Base-by-base conservation (phyloP, 1,140 invertebrate genomes). In the Eriocheir sinensis region DNA sequence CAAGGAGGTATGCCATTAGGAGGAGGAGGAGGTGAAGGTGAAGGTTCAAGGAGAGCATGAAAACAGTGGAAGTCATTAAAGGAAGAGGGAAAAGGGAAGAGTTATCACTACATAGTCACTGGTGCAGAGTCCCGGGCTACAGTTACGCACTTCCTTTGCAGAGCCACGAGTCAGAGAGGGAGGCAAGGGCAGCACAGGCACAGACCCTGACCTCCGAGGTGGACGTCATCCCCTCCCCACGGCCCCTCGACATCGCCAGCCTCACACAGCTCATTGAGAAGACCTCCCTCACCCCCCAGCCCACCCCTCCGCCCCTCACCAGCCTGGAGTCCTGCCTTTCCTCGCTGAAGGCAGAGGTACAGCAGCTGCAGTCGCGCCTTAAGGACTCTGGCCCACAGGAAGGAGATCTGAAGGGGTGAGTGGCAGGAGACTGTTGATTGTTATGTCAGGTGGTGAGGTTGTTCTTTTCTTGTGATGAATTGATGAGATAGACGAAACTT, bases 181-280 rank as follows among this genome's bases (percentile, higher is more conserved):
- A 94, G 86, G 89, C 81, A 30, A 30, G 80, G 40, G 89, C 41
- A 38, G 81, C 81, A 12, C 81, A 83, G n/a, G 89, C n/a, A 32
- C 44, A 44, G 30, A 41, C 79, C 36, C 38, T 88, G 15, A 89
- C 79, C 15, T 93, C 92, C 3, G 86, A 80, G 44, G 85, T 90
- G 38, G 93, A 81, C 27, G 90, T 86, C 17, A 91, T 94, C 17
- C 94, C 94, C 9, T 94, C 94, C 48, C 94, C 94, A 17, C 53
- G 89, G 27, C 94, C 94, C 3, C 90, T 94, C 0, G 89, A 94
- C 41, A 36, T 94, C 3, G 85, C 89, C 40, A 48, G 79, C 27
- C 81, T 94, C 15, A 88, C 94, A 2, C 41, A 94, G 94, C 81
- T 94, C 17, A 94, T 94, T 89, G 94, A 94, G 53, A 91, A 83